Conservation (phyloP, 2,797 vertebrate genomes). For the Rousettus madagascariensis region DNA sequence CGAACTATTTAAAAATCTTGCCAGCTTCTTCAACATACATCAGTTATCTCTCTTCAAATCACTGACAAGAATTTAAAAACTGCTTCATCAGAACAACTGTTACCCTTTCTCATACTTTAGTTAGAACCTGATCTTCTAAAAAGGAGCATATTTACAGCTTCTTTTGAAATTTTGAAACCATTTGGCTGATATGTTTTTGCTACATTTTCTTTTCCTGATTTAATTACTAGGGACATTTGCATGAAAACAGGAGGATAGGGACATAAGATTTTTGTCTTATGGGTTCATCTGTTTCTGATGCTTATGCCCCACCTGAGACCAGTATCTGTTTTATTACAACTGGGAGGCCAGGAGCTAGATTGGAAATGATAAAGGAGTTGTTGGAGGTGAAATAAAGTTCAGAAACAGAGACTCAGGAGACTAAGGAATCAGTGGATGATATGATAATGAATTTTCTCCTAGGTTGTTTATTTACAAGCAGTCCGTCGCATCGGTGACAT, state of each 20-base stretch:
- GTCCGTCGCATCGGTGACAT: background rate
- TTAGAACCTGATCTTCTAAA: slow-evolving; percentile 83
- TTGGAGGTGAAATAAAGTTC: slow-evolving; percentile 52
- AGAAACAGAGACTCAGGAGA: slow-evolving; percentile 22
- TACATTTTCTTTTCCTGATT: slow-evolving; percentile 71
- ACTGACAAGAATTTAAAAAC: slow-evolving; percentile 87
- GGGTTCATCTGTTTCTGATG: slow-evolving; percentile 69
- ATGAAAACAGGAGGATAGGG: slow-evolving; percentile 58
- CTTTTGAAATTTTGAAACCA: slow-evolving; percentile 69
- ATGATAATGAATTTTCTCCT: slow-evolving; percentile 32
- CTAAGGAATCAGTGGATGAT: background rate
- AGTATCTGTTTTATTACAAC: slow-evolving; percentile 51
- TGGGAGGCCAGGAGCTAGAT: slow-evolving; percentile 21
- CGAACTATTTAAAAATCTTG: slow-evolving; percentile 85
- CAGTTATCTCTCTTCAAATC: slow-evolving; percentile 84
- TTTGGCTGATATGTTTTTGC: slow-evolving; percentile 77
- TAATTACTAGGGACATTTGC: slow-evolving; percentile 77
- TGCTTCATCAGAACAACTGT: slow-evolving; percentile 87
- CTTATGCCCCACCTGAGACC: slow-evolving; percentile 69
- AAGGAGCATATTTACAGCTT: slow-evolving; percentile 79
- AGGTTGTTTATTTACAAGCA: slow-evolving; percentile 6
- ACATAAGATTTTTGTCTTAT: slow-evolving; percentile 68
- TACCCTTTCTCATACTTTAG: slow-evolving; percentile 84
- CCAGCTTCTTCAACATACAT: slow-evolving; percentile 85
- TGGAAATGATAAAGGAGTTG: slow-evolving; percentile 35